Percentiles rank a stretch among this genome's conserved stretches.
phyloP scores from a whole-genome alignment of 2,888 invertebrate genomes.

The Hylaea fasciaria region DNA sequence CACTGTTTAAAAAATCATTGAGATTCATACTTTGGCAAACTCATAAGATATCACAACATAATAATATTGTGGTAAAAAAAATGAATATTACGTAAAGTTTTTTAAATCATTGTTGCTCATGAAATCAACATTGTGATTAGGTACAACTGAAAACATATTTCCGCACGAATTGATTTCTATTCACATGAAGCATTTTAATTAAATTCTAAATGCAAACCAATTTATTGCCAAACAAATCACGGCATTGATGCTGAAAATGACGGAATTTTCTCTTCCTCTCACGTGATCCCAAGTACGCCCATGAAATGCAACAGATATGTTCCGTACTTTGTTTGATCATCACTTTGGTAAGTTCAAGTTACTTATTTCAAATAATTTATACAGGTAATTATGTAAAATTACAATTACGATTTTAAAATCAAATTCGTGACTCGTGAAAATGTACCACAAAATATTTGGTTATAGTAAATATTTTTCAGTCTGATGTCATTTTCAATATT shows the following conservation, averaged over 20 bases:
- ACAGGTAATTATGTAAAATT: too few species aligned
- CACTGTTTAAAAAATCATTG: too few species aligned
- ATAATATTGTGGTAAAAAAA: background rate
- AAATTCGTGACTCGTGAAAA: too few species aligned
- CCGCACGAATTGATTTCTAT: constrained; percentile 55
- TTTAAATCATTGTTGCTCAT: constrained; percentile 11
- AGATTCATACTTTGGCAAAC: too few species aligned
- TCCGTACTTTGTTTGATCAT: constrained; percentile 55
- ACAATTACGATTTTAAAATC: too few species aligned
- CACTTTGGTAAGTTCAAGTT: constrained; percentile 56
- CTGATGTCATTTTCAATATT: too few species aligned
- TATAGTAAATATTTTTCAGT: too few species aligned
- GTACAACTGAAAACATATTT: constrained; percentile 38
- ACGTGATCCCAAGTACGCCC: constrained; percentile 51
- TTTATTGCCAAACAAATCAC: constrained; percentile 62
- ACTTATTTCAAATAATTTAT: background rate
- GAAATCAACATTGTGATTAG: constrained; percentile 35
- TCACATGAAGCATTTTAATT: constrained; percentile 57
- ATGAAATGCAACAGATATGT: constrained; percentile 71
- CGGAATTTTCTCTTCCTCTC: constrained; percentile 50
- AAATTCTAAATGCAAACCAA: constrained; percentile 52
- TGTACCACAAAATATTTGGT: too few species aligned
- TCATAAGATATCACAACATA: too few species aligned
- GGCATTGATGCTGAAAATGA: constrained; percentile 45
- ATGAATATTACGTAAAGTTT: background rate